These are phyloP conservation scores for Micrastur ruficollis DNA, from an alignment of 2,797 vertebrate genomes.

Conservation along the genomic window DNA sequence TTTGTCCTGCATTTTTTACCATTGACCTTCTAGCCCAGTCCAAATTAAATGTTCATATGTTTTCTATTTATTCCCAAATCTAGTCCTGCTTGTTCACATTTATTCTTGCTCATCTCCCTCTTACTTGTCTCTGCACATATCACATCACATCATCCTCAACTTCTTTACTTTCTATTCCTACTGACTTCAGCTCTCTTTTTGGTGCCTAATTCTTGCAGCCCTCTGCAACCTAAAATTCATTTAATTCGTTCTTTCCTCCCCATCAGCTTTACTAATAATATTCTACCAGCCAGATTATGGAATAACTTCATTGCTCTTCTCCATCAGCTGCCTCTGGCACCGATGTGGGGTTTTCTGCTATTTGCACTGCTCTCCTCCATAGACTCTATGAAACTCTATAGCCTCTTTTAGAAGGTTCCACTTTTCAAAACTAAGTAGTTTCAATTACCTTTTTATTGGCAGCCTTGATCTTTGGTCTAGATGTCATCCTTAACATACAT, in stretches of 20 bases:
- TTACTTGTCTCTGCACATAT: background rate
- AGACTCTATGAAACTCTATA: background rate
- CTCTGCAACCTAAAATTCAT: background rate
- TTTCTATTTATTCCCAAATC: constrained; percentile 27
- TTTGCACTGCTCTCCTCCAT: background rate
- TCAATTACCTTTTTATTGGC: background rate
- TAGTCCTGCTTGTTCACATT: constrained; percentile 10
- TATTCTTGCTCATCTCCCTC: constrained; percentile 3
- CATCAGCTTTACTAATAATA: background rate
- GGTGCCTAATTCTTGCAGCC: background rate
- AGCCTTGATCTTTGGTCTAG: background rate
- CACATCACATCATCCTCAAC: constrained; percentile 8
- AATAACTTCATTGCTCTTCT: background rate
- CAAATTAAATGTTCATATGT: constrained; percentile 33
- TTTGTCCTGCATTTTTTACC: constrained; percentile 22
- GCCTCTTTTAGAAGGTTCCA: background rate
- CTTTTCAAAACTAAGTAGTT: background rate
- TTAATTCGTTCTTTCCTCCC: background rate
- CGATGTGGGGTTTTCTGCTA: background rate
- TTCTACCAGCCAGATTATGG: background rate
- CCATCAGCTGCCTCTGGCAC: background rate
- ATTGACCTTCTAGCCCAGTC: constrained; percentile 3
- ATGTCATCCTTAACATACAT: background rate
- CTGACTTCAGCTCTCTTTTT: background rate
- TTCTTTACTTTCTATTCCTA: background rate